A percentile compares a stretch with the other conserved stretches of the same genome.
Conservation (phyloP, 2,113 vertebrate genomes). For the Vireo altiloquus region DNA sequence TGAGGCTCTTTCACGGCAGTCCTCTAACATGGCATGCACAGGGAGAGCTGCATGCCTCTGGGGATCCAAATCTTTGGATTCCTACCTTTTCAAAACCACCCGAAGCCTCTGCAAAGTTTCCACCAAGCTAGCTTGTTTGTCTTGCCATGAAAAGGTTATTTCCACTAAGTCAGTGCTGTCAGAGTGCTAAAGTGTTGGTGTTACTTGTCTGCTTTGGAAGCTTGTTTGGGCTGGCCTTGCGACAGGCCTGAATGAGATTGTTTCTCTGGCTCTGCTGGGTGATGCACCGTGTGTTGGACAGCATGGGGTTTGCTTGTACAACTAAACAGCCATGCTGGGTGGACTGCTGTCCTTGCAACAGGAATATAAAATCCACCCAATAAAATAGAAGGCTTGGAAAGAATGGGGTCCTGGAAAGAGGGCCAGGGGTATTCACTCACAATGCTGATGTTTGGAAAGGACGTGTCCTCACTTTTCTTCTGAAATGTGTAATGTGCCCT, state of each 20-base stretch:
- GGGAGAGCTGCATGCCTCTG: background rate
- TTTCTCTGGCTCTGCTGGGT: background rate
- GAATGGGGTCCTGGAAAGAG: background rate
- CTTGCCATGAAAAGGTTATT: background rate
- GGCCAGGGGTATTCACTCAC: background rate
- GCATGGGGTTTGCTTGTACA: background rate
- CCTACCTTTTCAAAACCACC: background rate
- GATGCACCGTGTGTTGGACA: fast-evolving
- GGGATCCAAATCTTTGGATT: background rate
- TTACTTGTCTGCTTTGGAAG: background rate
- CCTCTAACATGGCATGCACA: background rate
- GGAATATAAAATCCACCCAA: background rate
- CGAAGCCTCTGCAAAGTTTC: background rate
- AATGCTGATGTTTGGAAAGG: background rate
- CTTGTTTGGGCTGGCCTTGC: background rate
- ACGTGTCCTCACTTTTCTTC: background rate
- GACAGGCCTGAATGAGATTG: background rate
- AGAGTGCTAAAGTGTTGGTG: background rate
- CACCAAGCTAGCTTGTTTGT: background rate
- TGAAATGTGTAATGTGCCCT: background rate
- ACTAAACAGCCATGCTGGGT: background rate
- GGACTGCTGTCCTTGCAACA: background rate
- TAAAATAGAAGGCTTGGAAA: background rate
- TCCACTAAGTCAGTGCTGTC: background rate
- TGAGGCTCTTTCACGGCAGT: background rate